These are phyloP conservation scores for Drosophila trapezifrons DNA, from an alignment of 1,140 invertebrate genomes.

Conservation along the genomic window DNA sequence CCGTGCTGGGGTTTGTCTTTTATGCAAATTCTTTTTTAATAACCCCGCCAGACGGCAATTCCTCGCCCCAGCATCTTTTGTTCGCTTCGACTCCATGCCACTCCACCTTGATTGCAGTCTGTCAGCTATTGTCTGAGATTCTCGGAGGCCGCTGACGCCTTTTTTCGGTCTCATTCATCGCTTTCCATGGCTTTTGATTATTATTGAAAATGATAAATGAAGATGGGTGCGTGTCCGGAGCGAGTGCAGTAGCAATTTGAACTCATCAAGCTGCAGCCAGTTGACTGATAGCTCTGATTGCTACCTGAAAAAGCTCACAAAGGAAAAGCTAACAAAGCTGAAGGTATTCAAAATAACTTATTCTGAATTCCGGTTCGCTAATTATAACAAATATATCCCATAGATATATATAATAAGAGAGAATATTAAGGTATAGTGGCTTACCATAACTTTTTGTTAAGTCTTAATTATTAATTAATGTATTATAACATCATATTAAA, in stretches of 20 bases:
- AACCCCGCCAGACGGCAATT: conserved; percentile 42
- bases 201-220: conserved; percentile 82
- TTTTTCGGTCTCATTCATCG: conserved; percentile 60
- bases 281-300: conserved; percentile 60
- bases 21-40: conserved; percentile 82
- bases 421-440: too few species aligned
- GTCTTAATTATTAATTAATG: neutral
- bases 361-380: neutral
- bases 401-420: too few species aligned
- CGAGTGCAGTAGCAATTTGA: conserved; percentile 76
- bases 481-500: neutral
- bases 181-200: conserved; percentile 76
- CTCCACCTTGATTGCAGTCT: conserved; percentile 64
- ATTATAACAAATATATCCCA: neutral
- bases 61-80: conserved; percentile 21
- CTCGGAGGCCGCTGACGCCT: conserved; percentile 40
- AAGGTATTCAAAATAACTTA: conserved; percentile 9
- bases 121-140: conserved; percentile 51
- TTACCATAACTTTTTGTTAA: neutral
- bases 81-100: conserved; percentile 17
- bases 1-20: conserved; percentile 49
- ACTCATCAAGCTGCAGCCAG: conserved; percentile 55
- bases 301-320: conserved; percentile 59
- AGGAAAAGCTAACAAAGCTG: neutral
- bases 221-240: conserved; percentile 57